Base-by-base conservation (phyloP, 2,113 vertebrate species). In the Anthoscopus minutus region DNA sequence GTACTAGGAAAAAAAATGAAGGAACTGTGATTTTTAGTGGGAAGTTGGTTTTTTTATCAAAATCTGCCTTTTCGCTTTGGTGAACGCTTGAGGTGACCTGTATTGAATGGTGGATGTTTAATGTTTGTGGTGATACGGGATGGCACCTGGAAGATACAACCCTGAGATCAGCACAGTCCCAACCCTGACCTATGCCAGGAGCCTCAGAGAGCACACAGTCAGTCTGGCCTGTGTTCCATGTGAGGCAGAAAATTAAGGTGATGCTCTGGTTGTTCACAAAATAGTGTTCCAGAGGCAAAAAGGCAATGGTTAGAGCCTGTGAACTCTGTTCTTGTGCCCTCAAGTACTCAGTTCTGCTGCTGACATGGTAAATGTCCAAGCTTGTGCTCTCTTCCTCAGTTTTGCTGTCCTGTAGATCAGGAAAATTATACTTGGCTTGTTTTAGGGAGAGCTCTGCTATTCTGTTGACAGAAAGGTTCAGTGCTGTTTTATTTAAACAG, bases 321-420 rank as follows among this genome's bases (percentile, higher is more conserved):
- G 50, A 78, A 28, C 33, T 84, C 44, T 40, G 22, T 69, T 48
- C 15, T 28, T 89, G 20, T 5, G 4, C 30, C 30, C 48, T 93
- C 48, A 18, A 0, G 0, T 62, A 71, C 57, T 37, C 33, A 25
- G 8, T 61, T 64, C 56, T 92, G 25, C 53, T 86, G 48, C 53
- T 69, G 56, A 19, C 23, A 4, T 11, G 15, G 6, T 86, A 47
- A 66, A 18, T 51, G 47, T 78, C 65, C 0, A 0, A 50, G 27
- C 28, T 44, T 60, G 28, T 51, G 56, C 58, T 60, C 38, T 28
- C 30, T 65, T 78, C 35, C 66, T 89, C 44, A 15, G 23, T 67
- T 93, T 60, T 60, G 14, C 54, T 48, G 28, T 61, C 16, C 42
- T 48, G 53, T 57, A 53, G 42, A 74, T 79, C 30, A 85, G 45